Base-by-base conservation (phyloP, 2,113 vertebrate genomes). In the Coryphaenoides rupestris region DNA sequence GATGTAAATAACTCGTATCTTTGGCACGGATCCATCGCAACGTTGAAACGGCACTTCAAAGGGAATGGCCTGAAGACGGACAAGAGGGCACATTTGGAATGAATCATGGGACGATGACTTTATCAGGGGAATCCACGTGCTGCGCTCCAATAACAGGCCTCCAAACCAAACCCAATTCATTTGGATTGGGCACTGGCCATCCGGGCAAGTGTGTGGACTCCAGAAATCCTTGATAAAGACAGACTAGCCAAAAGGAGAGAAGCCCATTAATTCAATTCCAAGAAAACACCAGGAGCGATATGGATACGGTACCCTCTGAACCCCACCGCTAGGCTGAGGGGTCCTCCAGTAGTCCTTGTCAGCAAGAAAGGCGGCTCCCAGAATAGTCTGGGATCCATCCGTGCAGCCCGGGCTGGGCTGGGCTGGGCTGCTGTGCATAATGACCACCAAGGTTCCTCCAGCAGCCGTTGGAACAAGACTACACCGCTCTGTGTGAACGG, bases 361-460 rank as follows among this genome's bases (percentile, higher is more conserved):
- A 86, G 76, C 73, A 72, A 56, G 62, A 84, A 76, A 60, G 26
- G 72, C 47, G 49, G 57, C 50, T 66, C 61, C 56, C 22, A 75
- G 62, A 74, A 68, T 63, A 77, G 60, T 21, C 59, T 60, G 62
- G 55, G 33, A 69, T 74, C 28, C 47, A 53, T 60, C 33, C 33
- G 13, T 40, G 33, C 33, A 40, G 33, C 33, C 7, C 7, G 16
- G 47, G 60, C 53, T 45, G 23, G 62, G 60, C 14, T 58, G n/a
- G 66, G 65, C 75, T 69, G 46, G 55, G 64, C 19, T 22, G 19
- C 57, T 52, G 16, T 33, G 53, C 1, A 50, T 65, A 67, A 58
- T 68, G 65, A 74, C 73, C 56, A 22, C 47, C 47, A 16, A 16
- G 47, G 47, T 40, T 40, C 33, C 33, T 40, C 33, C 13, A 10